Conservation (phyloP, 37 sponge, comb jelly and placozoan species). For the Oscarella lobularis region DNA sequence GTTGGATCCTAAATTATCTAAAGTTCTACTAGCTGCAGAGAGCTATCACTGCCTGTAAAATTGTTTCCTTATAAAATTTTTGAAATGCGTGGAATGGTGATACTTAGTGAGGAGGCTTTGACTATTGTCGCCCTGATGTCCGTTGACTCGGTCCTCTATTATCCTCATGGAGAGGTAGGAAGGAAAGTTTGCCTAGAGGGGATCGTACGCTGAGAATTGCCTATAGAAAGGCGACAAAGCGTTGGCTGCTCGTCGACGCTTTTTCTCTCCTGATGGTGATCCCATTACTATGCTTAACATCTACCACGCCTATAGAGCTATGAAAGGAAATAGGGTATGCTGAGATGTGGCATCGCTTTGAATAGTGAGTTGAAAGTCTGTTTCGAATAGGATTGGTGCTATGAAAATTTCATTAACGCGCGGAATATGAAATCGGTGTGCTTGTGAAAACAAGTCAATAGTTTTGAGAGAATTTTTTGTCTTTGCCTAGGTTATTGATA, state of each 20-base stretch:
- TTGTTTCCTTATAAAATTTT: not conserved
- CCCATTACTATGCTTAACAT: slow-evolving; percentile 70
- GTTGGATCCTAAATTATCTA: slow-evolving; percentile 60
- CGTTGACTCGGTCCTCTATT: slow-evolving; percentile 74
- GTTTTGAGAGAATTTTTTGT: not conserved
- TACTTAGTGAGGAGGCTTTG: slow-evolving; percentile 46
- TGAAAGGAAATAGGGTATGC: slow-evolving; percentile 62
- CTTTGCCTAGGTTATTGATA: slow-evolving; percentile 13
- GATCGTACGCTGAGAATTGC: not conserved
- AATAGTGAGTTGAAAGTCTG: not conserved
- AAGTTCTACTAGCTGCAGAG: slow-evolving; percentile 32
- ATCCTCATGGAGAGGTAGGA: slow-evolving; percentile 49
- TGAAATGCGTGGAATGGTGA: not conserved
- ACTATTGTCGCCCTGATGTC: slow-evolving; percentile 72
- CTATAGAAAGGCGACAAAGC: slow-evolving; percentile 33
- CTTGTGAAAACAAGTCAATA: not conserved
- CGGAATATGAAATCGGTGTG: slow-evolving; percentile 52
- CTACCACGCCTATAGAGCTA: slow-evolving; percentile 48
- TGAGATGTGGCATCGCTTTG: too few species aligned
- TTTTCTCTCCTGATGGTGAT: slow-evolving; percentile 66
- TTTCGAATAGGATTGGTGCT: slow-evolving; percentile 47
- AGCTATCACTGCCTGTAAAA: slow-evolving; percentile 15
- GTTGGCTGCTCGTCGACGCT: slow-evolving; percentile 33
- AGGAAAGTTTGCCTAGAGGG: not conserved
- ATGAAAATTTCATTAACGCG: slow-evolving; percentile 66